Evolutionary conservation across 2,797 vertebrate species (phyloP).

Genomic region (Perodicticus potto): DNA sequence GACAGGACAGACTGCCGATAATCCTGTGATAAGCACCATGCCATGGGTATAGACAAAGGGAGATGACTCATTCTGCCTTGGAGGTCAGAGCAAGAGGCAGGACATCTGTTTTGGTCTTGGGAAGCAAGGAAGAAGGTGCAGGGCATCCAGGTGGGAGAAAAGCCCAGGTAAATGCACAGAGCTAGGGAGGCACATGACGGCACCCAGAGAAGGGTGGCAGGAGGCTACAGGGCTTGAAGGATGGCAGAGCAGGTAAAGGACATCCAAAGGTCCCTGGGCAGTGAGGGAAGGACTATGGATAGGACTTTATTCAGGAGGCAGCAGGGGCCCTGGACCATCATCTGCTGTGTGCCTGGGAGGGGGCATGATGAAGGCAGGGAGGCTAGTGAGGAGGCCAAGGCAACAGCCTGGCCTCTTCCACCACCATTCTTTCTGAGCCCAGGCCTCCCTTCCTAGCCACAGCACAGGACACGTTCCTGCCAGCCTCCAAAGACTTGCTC

Average conservation of each 20-base stretch:
- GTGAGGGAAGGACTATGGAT: neutral
- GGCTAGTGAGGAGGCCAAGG: neutral
- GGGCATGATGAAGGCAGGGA: neutral
- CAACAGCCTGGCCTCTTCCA: neutral
- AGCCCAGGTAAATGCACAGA: neutral
- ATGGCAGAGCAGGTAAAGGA: neutral
- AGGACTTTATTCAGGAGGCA: neutral
- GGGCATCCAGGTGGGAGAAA: conserved; percentile 59
- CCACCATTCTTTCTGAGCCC: neutral
- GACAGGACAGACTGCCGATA: conserved; percentile 53
- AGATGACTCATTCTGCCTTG: conserved; percentile 69
- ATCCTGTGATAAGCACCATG: conserved; percentile 23
- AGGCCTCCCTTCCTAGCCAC: neutral
- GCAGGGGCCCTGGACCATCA: neutral
- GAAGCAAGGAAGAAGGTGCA: conserved; percentile 53
- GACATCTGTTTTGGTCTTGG: conserved; percentile 52
- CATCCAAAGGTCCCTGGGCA: neutral
- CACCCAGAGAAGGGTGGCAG: neutral
- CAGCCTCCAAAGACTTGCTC: neutral
- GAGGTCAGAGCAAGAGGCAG: conserved; percentile 80
- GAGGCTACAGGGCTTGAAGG: neutral
- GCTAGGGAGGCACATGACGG: neutral
- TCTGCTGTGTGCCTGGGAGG: neutral
- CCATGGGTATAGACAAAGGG: conserved; percentile 50
- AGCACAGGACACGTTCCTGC: neutral